These are phyloP conservation scores for Pocillopora grandis DNA, from an alignment of 92 coral and sea anemone genomes.

Conservation along the genomic window DNA sequence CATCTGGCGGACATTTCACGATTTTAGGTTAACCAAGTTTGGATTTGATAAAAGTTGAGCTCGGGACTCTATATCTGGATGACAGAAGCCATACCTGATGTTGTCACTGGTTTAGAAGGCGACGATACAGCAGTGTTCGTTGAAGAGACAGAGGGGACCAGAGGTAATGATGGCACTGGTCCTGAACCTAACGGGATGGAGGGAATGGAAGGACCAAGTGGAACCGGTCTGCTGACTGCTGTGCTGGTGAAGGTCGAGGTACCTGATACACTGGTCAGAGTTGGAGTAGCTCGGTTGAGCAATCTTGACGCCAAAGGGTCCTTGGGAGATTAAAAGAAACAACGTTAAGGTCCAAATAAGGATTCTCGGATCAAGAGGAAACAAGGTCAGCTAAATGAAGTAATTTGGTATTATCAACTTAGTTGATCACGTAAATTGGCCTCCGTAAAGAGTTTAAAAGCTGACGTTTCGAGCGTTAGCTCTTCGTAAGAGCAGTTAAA, in stretches of 20 bases:
- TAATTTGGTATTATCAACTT: no score
- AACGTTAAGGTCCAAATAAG: neutral
- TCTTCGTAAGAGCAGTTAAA: no score
- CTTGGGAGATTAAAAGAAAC: neutral
- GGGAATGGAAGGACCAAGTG: constrained; percentile 57
- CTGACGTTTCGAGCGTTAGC: no score
- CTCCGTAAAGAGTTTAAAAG: no score
- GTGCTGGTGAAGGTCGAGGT: constrained; percentile 83
- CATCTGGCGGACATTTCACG: no score
- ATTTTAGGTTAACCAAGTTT: no score
- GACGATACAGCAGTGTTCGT: constrained; percentile 10
- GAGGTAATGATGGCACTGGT: constrained; percentile 13
- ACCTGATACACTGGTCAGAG: constrained; percentile 58
- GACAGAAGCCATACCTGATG: constrained; percentile 54
- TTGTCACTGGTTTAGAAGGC: constrained; percentile 46
- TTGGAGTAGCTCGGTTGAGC: constrained; percentile 70
- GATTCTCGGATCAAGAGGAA: neutral
- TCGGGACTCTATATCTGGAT: no score
- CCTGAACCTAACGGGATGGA: constrained; percentile 17
- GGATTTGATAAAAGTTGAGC: no score
- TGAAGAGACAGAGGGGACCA: constrained; percentile 19
- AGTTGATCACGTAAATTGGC: no score
- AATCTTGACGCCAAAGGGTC: constrained; percentile 43
- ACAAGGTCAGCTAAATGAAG: no score
- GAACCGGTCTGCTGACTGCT: constrained; percentile 60